These are phyloP conservation scores for Cheirogaleus major DNA, from an alignment of 2,797 vertebrate genomes.

Conservation along the genomic window DNA sequence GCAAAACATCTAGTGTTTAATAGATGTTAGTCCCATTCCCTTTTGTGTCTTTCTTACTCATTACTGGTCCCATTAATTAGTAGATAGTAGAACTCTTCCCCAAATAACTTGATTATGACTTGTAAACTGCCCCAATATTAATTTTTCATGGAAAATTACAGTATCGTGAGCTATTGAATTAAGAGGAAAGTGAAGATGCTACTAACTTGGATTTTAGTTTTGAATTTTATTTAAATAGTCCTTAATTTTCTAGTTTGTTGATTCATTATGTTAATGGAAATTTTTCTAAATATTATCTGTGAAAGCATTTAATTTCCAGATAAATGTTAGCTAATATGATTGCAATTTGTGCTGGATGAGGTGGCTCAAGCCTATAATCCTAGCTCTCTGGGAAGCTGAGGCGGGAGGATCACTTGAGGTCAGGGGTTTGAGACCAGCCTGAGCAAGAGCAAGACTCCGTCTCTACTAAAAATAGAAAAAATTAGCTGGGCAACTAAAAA, in stretches of 20 bases:
- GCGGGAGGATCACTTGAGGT: no score
- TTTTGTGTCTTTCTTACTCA: neutral
- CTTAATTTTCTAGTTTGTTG: conserved; percentile 19
- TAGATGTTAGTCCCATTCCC: neutral
- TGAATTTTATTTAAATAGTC: conserved; percentile 18
- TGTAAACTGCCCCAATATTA: neutral
- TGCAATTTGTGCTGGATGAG: neutral
- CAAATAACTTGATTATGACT: conserved; percentile 11
- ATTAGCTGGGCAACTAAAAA: no score
- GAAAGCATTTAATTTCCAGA: conserved; percentile 22
- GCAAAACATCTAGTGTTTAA: neutral
- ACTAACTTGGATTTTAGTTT: conserved; percentile 38
- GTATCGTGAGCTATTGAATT: neutral
- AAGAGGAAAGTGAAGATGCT: neutral
- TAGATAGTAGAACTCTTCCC: neutral
- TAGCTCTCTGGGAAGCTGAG: no score
- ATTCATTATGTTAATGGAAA: conserved; percentile 43
- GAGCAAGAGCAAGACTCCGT: no score
- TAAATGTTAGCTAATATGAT: conserved; percentile 33
- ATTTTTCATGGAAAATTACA: conserved; percentile 45
- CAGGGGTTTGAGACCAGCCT: no score
- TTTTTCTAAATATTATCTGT: neutral
- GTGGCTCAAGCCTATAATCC: no score
- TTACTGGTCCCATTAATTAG: neutral
- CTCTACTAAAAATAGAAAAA: no score